phyloP scores from a whole-genome alignment of 2,797 vertebrate species.

The Florisuga fusca region DNA sequence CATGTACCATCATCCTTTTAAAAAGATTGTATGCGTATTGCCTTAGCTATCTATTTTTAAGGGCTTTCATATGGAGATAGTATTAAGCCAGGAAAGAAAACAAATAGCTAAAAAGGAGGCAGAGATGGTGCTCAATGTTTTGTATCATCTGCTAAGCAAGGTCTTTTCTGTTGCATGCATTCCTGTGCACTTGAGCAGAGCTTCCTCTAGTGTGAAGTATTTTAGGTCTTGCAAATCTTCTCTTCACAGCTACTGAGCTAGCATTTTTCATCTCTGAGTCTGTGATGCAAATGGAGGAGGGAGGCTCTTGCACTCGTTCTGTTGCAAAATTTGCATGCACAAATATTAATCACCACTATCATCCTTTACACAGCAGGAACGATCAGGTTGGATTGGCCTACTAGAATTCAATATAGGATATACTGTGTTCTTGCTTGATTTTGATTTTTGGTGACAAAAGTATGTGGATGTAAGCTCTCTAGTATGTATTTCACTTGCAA shows the following conservation, averaged over 20 bases:
- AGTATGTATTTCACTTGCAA: neutral
- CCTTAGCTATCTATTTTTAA: neutral
- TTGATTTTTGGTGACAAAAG: neutral
- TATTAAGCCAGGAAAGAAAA: neutral
- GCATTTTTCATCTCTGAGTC: neutral
- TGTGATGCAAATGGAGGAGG: neutral
- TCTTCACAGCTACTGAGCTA: accelerated
- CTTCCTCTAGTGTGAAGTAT: neutral
- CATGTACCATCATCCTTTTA: neutral
- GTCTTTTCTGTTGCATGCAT: neutral
- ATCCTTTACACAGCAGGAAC: neutral
- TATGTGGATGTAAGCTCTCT: accelerated
- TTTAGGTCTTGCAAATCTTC: neutral
- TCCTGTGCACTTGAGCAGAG: neutral
- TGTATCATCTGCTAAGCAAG: neutral
- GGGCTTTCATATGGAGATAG: neutral
- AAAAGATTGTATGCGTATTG: accelerated
- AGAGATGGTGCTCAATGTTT: neutral
- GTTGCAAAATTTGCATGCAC: neutral
- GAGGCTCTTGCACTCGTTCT: neutral
- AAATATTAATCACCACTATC: accelerated
- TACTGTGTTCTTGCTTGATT: neutral
- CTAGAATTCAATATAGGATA: accelerated
- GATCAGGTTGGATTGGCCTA: accelerated
- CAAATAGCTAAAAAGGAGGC: neutral